Percentiles rank a stretch among this genome's conserved stretches.
Evolutionary conservation across 1,140 invertebrate species (phyloP).

Genomic region (Zaprionus camerounensis): DNA sequence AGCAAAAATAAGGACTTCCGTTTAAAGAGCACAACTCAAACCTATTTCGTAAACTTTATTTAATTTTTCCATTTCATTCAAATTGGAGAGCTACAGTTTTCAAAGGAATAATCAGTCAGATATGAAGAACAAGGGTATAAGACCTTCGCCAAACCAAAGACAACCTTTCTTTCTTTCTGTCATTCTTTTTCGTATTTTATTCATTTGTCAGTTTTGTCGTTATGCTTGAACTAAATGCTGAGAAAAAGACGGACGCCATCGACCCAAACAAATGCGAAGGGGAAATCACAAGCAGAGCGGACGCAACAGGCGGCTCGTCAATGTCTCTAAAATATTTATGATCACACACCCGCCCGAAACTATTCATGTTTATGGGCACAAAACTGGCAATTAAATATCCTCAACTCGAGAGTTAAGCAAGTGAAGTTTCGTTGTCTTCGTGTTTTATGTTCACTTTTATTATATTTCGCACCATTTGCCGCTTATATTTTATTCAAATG

Average conservation of each 20-base stretch:
- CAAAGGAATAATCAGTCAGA: too few species aligned
- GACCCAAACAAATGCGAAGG: neutral
- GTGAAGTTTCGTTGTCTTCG: neutral
- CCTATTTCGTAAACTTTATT: too few species aligned
- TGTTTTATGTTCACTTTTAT: slow-evolving; percentile 4
- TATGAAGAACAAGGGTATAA: too few species aligned
- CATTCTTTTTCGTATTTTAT: slow-evolving; percentile 28
- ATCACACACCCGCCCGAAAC: neutral
- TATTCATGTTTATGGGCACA: slow-evolving; percentile 10
- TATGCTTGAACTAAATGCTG: slow-evolving; percentile 22
- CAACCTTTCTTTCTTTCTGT: too few species aligned
- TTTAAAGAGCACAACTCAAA: too few species aligned
- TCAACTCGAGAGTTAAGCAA: slow-evolving; percentile 7
- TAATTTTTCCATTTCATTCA: too few species aligned
- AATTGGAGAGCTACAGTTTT: too few species aligned
- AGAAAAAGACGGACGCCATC: neutral
- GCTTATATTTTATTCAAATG: slow-evolving; percentile 1
- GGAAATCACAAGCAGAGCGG: neutral
- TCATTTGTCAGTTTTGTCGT: slow-evolving; percentile 52
- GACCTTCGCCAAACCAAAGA: too few species aligned
- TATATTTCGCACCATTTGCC: slow-evolving; percentile 8
- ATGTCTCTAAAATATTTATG: slow-evolving; percentile 15
- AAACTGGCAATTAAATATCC: slow-evolving; percentile 10
- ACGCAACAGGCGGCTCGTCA: slow-evolving; percentile 11
- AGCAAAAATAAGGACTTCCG: too few species aligned